Conservation (phyloP, 2,113 vertebrate species). For the Psittacula cyanocephala region DNA sequence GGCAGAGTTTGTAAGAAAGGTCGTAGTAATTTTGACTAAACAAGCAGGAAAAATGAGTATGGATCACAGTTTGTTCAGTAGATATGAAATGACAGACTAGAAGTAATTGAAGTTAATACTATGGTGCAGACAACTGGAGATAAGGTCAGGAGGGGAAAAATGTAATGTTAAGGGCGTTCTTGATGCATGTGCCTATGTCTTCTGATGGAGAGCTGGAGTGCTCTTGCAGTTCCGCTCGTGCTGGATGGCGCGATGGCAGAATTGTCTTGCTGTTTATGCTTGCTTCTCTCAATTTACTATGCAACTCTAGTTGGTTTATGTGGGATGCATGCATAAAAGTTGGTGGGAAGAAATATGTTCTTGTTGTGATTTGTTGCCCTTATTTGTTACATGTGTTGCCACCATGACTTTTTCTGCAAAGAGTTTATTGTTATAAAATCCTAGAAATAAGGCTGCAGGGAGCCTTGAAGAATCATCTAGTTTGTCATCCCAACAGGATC, state of each 20-base stretch:
- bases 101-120: background rate
- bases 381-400: background rate
- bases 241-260: background rate
- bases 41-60: background rate
- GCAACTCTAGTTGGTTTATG: background rate
- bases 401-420: background rate
- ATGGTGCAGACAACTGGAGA: background rate
- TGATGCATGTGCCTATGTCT: rapidly evolving
- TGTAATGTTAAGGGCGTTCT: background rate
- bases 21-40: background rate
- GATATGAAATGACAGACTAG: background rate
- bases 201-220: background rate
- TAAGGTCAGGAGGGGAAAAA: background rate
- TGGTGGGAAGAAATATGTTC: background rate
- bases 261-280: background rate
- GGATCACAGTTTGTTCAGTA: background rate
- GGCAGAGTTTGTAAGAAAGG: background rate
- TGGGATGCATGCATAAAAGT: background rate
- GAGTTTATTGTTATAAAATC: background rate
- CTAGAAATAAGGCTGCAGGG: background rate
- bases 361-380: background rate
- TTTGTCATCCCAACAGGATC: background rate
- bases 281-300: background rate
- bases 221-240: rapidly evolving
- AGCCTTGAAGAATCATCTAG: background rate